Base-by-base conservation (phyloP, 2,888 invertebrate species). In the Helicoverpa assulta region DNA sequence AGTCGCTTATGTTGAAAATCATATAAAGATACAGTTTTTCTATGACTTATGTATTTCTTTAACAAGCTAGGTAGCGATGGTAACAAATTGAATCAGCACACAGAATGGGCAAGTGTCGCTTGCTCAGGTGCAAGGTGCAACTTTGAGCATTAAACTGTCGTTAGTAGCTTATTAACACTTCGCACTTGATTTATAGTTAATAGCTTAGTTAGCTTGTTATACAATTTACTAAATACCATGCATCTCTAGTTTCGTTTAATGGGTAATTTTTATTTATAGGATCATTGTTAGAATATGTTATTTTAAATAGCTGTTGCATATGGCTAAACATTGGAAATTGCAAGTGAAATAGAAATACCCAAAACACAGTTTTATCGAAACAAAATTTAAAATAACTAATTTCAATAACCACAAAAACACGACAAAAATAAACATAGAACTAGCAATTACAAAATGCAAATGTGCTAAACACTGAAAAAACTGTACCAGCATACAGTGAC, bases 81-180 rank as follows among this genome's bases (percentile, higher is more conserved):
- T 14, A 40, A 40, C 40, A 40, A 40, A 40, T 40, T 14, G 40
- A 40, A 40, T 40, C 40, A 40, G 40, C 14, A 14, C 40, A 40
- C 40, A 40, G 12, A 40, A 14, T 40, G 40, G 14, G 14, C 40
- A 10, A 40, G 40, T 40, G 14, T 10, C 40, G 40, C 40, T 6
- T 8, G 40, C 40, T 40, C 54, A 63, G 56, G 55, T 56, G 43
- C 37, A 47, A 12, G 40, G 43, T 73, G 58, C 33, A 81, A 80
- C 64, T 80, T 77, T 53, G 29, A 52, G 54, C 73, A 69, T 73
- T 61, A 73, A 73, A 56, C 53, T 71, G 64, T 61, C 56, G 63
- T 69, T 70, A 70, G 64, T 56, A 52, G 19, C 63, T 67, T 68
- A 65, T 64, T 69, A 67, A 63, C 56, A 56, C 29, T 64, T 51